Evolutionary conservation across 2,797 vertebrate species (phyloP), one percentile per base, ranked within the genome.

Genomic region (Odontamblyopus rebecca): DNA sequence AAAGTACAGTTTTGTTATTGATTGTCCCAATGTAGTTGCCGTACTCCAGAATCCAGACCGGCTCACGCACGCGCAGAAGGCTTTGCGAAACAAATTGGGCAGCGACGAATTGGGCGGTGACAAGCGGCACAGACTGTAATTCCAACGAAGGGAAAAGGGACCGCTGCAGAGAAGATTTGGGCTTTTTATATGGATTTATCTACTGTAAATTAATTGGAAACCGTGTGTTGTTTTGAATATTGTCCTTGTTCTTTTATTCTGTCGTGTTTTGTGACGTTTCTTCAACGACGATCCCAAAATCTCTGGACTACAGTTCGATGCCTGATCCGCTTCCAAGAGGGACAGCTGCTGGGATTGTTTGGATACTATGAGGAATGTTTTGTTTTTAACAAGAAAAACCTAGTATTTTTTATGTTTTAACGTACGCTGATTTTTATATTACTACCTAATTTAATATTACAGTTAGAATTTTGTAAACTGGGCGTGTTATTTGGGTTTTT

Each of bases 261-360:
- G 27, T 57, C 51, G 32, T 23, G 23, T 63, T 68, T 76, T 9
- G 30, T 18, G 12, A 50, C 13, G 26, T 16, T 66, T 83, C 13
- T 61, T 69, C 23, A 3, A 19, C 6, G 67, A 27, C 90, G 91
- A 90, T 90, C 86, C 35, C 77, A 63, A 66, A 87, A 89, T 70
- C 91, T 86, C 86, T 85, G 87, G 80, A 38, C 69, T 88, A 67
- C 68, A 90, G 88, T 89, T 85, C 68, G 48, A 65, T 23, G 57
- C 6, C 71, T 62, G 78, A 63, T 13, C 32, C 48, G 62, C 72
- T 70, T 59, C 65, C 61, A 19, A 57, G 59, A 64, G 72, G 69
- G 71, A 69, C 56, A 53, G 62, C 63, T 11, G 19, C 16, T 67
- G 32, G 62, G 67, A 69, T 74, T 80, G 68, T 68, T 77, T 59